These are phyloP conservation scores for Amorpha juglandis DNA, from an alignment of 2,888 invertebrate genomes.

Conservation along the genomic window DNA sequence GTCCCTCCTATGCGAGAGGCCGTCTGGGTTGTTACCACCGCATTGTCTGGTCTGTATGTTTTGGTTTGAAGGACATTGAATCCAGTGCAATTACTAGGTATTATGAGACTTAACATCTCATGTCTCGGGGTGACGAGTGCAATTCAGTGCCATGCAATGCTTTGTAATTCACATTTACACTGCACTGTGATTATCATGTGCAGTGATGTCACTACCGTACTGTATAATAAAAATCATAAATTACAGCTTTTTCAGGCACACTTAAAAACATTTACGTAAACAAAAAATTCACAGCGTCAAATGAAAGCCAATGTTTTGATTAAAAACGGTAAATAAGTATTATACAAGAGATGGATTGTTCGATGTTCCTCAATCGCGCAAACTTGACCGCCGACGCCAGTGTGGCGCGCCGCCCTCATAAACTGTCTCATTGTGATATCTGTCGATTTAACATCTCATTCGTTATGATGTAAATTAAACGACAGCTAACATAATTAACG, in stretches of 20 bases:
- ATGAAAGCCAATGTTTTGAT: constrained; percentile 7
- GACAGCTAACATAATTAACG: constrained; percentile 37
- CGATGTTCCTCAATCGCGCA: constrained; percentile 10
- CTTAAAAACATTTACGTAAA: not conserved
- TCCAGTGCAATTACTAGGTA: no score
- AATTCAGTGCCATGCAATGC: no score
- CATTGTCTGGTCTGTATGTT: no score
- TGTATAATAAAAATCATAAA: no score
- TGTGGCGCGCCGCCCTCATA: constrained; percentile 61
- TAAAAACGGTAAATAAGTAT: constrained; percentile 3
- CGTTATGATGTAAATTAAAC: constrained; percentile 56
- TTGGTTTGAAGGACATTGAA: no score
- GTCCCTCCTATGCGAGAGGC: no score
- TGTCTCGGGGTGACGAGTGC: no score
- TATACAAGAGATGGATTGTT: constrained; percentile 25
- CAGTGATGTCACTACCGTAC: no score
- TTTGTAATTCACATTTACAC: no score
- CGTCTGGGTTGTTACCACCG: no score
- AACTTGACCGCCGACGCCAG: constrained; percentile 49
- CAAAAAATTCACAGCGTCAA: not conserved
- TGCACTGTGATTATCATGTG: no score
- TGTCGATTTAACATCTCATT: constrained; percentile 50
- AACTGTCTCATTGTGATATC: constrained; percentile 57
- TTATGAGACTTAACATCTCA: no score
- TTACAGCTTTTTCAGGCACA: not conserved